Base-by-base conservation (phyloP, 30 jellyfish, hydroid and myxozoan species). In the Nemopilema nomurai region DNA sequence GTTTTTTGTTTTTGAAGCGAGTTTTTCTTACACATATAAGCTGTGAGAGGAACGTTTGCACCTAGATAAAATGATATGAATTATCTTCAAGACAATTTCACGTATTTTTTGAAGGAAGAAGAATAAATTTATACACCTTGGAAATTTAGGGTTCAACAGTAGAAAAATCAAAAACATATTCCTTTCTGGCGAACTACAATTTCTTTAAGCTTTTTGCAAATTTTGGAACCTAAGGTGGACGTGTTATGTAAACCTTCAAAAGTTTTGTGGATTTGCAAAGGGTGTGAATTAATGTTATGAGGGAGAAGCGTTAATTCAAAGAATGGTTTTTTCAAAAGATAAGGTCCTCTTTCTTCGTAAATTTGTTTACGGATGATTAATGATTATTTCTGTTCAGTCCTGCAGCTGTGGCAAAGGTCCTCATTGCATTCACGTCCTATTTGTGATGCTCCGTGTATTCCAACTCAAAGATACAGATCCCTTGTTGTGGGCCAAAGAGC, bases 341-440 rank as follows among this genome's bases (percentile, higher is more conserved):
- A 41, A 6, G 9, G 57, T 41, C 57, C 13, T 41, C 13, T 13
- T 41, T 41, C 13, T 13, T 41, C 57, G 6, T 41, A n/a, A n/a
- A n/a, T n/a, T n/a, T n/a, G n/a, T n/a, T n/a, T n/a, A n/a, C n/a
- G n/a, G n/a, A 19, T 63, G 27, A 3, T 63, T 19, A 8, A 19
- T 24, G 7, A 26, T 30, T 7, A 67, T 28, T 62, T 20, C n/a
- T 49, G 50, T 67, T 52, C 73, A 94, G 99, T 49, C 90, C 20
- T 94, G 99, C 83, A 89, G 97, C 76, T 94, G 99, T 86, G 97
- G 96, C 63, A 89, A 89, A 83, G 99, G 91, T 16, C 97, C 96
- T 3, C 94, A 90, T 81, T 94, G 99, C 83, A 83, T 94, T 51
- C 99, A 94, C 62, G 49, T 94, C 62, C 74, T 94, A 72, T 94